Evolutionary conservation across 2,888 invertebrate genomes (phyloP).

Genomic region (Nomada ruficornis): DNA sequence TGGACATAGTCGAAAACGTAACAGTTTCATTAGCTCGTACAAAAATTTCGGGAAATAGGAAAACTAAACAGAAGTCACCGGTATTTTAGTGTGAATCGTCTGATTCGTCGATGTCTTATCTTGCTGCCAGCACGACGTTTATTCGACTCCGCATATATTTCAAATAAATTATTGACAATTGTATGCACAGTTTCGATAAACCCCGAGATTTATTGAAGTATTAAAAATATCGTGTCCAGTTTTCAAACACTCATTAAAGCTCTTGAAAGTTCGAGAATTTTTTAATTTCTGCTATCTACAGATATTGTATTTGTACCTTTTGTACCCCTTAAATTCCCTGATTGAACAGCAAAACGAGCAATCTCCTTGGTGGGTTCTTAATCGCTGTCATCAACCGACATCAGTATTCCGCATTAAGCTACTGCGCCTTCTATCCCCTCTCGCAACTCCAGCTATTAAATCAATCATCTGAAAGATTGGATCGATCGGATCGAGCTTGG

Average conservation of each 20-base stretch:
- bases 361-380: slow-evolving; percentile 56
- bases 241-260: no score
- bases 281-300: background rate
- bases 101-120: background rate
- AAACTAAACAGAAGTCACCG: slow-evolving; percentile 27
- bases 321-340: background rate
- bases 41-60: slow-evolving; percentile 15
- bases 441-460: slow-evolving; percentile 61
- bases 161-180: no score
- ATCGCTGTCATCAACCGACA: slow-evolving; percentile 58
- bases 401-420: slow-evolving; percentile 68
- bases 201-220: no score
- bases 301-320: no score
- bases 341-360: background rate
- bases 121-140: slow-evolving; percentile 19
- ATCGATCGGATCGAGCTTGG: slow-evolving; percentile 52
- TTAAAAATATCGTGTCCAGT: background rate
- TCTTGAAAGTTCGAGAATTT: background rate
- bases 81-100: slow-evolving; percentile 31
- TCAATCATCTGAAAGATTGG: slow-evolving; percentile 64
- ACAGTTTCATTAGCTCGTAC: slow-evolving; percentile 31
- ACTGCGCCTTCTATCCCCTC: slow-evolving; percentile 35
- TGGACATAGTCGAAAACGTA: slow-evolving; percentile 8
- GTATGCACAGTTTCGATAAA: no score
- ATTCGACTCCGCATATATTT: slow-evolving; percentile 17